Evolutionary conservation across 2,888 invertebrate species (phyloP), one percentile per base, ranked within the genome.

Genomic region (Embidobia sp.): DNA sequence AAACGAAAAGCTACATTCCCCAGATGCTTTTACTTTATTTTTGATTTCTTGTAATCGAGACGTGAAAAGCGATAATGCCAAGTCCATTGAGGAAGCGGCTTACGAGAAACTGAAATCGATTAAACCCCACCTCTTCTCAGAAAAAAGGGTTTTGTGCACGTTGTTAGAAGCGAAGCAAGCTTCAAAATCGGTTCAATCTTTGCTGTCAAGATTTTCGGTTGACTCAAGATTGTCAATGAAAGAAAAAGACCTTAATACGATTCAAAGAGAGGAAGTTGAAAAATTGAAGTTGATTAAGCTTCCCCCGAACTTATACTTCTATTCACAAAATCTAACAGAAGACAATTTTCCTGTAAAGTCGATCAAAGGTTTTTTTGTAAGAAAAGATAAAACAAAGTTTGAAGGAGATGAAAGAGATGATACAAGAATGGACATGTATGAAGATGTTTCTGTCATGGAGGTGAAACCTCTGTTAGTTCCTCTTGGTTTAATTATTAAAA

Each of bases 151-250:
- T 1, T 63, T 89, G 2, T 77, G 82, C 5, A 73, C 83, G 11
- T 81, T 89, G 4, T 35, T 87, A 1, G 82, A 86, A n/a, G 84
- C 86, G 0, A 89, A 89, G 72, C 79, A 82, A 44, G 89, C 88
- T 1, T 84, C 84, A 0, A 83, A 83, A 46, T 89, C 89, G 1
- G 79, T 84, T 5, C 85, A 85, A 10, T 89, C 89, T 1, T 70
- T 89, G 16, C 74, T 89, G 0, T 89, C 89, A 1, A 80, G 88
- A 75, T 89, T 89, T 77, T 88, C 89, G 0, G 82, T 89, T 1
- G 86, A 89, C 31, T 89, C 88, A 0, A 85, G 82, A 69, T 59
- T 89, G 6, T 83, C 85, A 7, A 79, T 85, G 4, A 89, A 88
- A 49, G 81, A 81, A 26, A 81, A 48, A 6, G 78, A 69, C 4